Conservation (phyloP, 2,888 invertebrate species). For the Ferrisia virgata region DNA sequence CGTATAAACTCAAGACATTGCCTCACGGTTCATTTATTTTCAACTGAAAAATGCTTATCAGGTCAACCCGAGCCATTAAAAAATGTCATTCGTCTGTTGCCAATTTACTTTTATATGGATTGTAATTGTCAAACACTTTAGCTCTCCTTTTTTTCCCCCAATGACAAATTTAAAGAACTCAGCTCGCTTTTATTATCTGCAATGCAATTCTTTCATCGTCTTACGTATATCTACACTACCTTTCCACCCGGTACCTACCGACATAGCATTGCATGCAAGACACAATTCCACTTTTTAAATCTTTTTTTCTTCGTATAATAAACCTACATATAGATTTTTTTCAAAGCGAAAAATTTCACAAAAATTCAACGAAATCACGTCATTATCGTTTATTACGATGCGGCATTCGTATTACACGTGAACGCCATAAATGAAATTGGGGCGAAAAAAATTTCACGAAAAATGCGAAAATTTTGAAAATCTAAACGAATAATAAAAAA, state of each 20-base stretch:
- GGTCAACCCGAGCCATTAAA: slow-evolving; percentile 26
- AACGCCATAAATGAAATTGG: not conserved
- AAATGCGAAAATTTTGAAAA: not conserved
- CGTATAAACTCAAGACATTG: slow-evolving; percentile 5
- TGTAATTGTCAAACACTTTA: slow-evolving; percentile 15
- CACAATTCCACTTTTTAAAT: not conserved
- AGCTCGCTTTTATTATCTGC: not conserved
- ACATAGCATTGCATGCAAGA: not conserved
- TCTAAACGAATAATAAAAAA: not conserved
- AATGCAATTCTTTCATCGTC: slow-evolving; percentile 10
- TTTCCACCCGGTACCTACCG: no score
- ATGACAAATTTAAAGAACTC: slow-evolving; percentile 1
- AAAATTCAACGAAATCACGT: not conserved
- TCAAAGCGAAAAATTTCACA: not conserved
- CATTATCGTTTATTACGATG: not conserved
- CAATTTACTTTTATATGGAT: slow-evolving; percentile 20
- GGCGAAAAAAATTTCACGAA: not conserved
- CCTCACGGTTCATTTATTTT: slow-evolving; percentile 17
- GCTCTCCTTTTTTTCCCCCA: not conserved
- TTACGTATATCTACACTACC: no score
- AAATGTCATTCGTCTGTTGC: slow-evolving; percentile 20
- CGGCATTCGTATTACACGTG: not conserved
- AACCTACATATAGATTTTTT: not conserved
- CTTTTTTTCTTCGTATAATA: not conserved
- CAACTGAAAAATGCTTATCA: slow-evolving; percentile 22